Evolutionary conservation across 2,113 vertebrate species (phyloP).

Genomic region (Cryptoleucopteryx plumbea): DNA sequence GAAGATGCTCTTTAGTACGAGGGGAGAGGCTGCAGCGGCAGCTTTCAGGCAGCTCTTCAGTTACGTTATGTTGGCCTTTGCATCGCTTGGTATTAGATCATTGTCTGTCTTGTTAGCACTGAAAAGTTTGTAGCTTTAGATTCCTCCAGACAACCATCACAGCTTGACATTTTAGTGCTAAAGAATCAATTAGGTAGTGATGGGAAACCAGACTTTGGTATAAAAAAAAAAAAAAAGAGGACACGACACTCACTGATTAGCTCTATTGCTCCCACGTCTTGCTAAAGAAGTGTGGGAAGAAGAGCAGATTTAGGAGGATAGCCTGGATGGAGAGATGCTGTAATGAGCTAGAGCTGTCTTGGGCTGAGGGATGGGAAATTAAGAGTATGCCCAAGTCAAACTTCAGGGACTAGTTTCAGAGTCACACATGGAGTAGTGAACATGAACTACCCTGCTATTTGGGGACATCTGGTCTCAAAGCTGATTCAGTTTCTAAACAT

Average conservation of each 20-base stretch:
- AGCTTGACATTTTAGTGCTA: background rate
- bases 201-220: background rate
- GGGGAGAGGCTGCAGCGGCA: background rate
- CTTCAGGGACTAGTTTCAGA: background rate
- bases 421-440: background rate
- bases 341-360: background rate
- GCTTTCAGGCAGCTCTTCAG: background rate
- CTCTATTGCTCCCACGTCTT: background rate
- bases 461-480: background rate
- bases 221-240: background rate
- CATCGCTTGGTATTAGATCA: background rate
- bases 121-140: background rate
- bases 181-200: background rate
- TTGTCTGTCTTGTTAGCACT: background rate
- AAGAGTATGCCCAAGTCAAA: background rate
- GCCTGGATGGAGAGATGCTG: background rate
- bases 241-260: background rate
- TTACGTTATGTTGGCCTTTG: background rate
- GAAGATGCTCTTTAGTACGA: background rate
- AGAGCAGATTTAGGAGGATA: background rate
- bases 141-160: background rate
- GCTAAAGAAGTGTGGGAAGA: background rate
- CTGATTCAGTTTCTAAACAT: background rate
- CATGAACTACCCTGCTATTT: background rate
- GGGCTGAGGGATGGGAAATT: background rate